Evolutionary conservation across 2,888 invertebrate genomes (phyloP), one percentile per base, ranked within the genome.

Genomic region (Metellina segmentata): DNA sequence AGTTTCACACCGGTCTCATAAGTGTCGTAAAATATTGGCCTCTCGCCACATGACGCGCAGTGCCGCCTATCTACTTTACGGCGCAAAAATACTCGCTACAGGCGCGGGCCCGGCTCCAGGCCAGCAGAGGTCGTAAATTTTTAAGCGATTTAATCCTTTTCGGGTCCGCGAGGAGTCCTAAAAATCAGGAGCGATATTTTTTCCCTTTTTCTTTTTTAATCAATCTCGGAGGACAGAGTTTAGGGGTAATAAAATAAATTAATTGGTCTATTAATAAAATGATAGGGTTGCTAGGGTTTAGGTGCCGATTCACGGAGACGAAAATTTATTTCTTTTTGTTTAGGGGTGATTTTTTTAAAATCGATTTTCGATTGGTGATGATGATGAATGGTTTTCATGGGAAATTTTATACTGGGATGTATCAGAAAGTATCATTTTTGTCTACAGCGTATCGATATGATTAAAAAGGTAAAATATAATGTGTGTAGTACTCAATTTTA

Each of bases 241-340:
- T 19, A 87, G 53, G 13, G 81, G 88, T 74, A 61, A 88, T 88
- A 88, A 88, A 88, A 61, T 48, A 74, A 79, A 88, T 88, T 88
- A 88, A 88, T 88, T 88, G 88, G 81, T 49, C 81, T 81, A 88
- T 88, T 88, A 88, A 88, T 88, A 88, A 88, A 85, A 81, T 61
- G 34, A 6, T 20, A 49, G 70, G 78, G 69, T 86, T 61, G 69
- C 20, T 51, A 4, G 70, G 49, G 53, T 7, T n/a, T n/a, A n/a
- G 52, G 49, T 9, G 0, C n/a, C 2, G 52, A 71, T 20, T 79
- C 19, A 51, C 11, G 34, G 20, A 82, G 19, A 49, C 51, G n/a
- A 49, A 48, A 48, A 48, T 13, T 34, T 51, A 51, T 51, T 78
- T 13, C n/a, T n/a, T 78, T 78, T n/a, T 52, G 19, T 78, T 49